phyloP scores from a whole-genome alignment of 2,797 vertebrate species.

The Momotus momota region DNA sequence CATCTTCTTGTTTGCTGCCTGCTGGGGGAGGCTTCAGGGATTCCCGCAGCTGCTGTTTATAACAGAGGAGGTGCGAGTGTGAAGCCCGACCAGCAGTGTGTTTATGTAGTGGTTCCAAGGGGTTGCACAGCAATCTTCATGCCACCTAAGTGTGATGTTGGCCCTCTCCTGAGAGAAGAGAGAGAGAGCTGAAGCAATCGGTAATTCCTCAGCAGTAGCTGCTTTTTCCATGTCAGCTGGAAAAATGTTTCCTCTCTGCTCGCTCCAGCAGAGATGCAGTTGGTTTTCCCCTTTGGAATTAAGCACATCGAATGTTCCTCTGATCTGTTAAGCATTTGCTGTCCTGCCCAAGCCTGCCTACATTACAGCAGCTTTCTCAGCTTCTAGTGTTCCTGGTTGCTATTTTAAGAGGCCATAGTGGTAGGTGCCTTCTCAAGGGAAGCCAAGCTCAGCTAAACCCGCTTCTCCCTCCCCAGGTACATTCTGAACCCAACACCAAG shows the following conservation, averaged over 20 bases:
- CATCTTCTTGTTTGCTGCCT: neutral
- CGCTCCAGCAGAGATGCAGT: neutral
- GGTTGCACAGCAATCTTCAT: neutral
- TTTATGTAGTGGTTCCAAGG: neutral
- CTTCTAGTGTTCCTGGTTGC: neutral
- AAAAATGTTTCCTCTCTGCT: neutral
- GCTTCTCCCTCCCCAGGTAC: neutral
- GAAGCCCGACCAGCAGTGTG: neutral
- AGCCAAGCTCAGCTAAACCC: neutral
- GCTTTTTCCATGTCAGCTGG: neutral
- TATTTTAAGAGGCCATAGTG: neutral
- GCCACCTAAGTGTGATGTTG: neutral
- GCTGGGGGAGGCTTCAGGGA: neutral
- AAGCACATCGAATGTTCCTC: neutral
- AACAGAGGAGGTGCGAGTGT: neutral
- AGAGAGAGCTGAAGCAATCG: neutral
- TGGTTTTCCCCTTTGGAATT: neutral
- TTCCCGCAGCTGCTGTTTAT: neutral
- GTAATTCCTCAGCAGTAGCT: neutral
- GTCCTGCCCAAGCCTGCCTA: neutral
- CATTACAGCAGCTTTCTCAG: neutral
- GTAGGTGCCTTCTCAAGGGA: neutral
- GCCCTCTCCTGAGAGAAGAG: fast-evolving
- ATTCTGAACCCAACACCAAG: fast-evolving
- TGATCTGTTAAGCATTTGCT: neutral